These are phyloP conservation scores for Watsonalla cultraria DNA, from an alignment of 2,888 invertebrate species.

Conservation along the genomic window DNA sequence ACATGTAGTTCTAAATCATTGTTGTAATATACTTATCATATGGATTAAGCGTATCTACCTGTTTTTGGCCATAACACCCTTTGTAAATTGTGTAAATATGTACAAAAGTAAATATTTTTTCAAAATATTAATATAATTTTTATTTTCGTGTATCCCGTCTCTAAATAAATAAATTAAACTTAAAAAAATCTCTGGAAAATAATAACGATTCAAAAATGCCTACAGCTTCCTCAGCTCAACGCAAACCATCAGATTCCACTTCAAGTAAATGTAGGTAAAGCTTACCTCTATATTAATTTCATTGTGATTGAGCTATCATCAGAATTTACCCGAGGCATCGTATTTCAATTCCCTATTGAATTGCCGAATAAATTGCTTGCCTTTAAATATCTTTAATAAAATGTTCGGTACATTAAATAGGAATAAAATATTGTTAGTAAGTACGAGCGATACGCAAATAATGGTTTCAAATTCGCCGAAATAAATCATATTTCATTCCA, in stretches of 20 bases:
- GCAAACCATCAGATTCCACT: conserved; percentile 21
- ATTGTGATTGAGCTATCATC: conserved; percentile 30
- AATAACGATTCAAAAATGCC: background rate
- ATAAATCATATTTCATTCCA: conserved; percentile 5
- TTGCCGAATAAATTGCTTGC: conserved; percentile 34
- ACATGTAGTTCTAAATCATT: background rate
- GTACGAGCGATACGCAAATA: conserved; percentile 3
- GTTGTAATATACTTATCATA: background rate
- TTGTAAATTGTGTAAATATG: conserved; percentile 58
- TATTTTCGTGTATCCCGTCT: conserved; percentile 5
- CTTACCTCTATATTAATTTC: conserved; percentile 33
- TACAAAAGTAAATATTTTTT: conserved; percentile 71
- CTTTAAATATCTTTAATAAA: conserved; percentile 20
- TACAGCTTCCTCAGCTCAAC: background rate
- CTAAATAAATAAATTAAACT: no score
- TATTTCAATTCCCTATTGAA: conserved; percentile 29
- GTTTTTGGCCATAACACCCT: conserved; percentile 17
- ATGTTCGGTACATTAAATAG: conserved; percentile 2
- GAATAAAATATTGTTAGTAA: background rate
- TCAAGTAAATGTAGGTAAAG: conserved; percentile 33
- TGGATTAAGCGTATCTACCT: conserved; percentile 19
- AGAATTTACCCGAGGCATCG: conserved; percentile 26
- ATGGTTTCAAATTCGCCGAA: conserved; percentile 16
- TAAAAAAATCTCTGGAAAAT: no score
- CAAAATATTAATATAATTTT: conserved; percentile 34